Conservation (phyloP, 2,888 invertebrate genomes). For the Dolichomitus sp. region DNA sequence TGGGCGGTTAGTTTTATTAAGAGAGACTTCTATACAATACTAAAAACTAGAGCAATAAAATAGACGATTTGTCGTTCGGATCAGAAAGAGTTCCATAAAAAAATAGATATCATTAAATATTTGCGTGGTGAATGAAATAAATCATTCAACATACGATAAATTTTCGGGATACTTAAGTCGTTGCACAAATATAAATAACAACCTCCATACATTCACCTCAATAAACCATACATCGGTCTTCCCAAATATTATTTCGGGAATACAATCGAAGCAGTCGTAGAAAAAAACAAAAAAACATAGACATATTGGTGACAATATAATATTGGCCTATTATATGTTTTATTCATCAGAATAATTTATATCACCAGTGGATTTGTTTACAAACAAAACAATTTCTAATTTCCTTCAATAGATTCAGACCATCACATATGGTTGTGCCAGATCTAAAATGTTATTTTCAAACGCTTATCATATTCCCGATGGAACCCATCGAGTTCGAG, state of each 20-base stretch:
- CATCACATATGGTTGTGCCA: neutral
- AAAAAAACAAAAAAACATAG: neutral
- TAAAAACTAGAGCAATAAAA: neutral
- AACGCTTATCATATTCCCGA: neutral
- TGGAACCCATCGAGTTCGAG: neutral
- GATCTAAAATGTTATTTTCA: neutral
- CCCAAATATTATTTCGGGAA: neutral
- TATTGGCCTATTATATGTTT: neutral
- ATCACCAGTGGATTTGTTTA: neutral
- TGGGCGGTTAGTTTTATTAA: conserved; percentile 10
- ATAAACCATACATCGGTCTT: neutral
- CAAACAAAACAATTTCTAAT: neutral
- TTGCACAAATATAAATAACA: neutral
- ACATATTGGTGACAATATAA: neutral
- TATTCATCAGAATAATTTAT: neutral
- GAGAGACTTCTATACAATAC: neutral
- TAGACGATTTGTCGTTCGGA: neutral
- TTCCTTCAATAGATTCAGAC: neutral
- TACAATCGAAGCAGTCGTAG: neutral
- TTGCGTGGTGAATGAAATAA: neutral
- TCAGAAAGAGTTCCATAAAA: neutral
- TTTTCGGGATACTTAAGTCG: neutral
- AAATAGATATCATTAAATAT: neutral
- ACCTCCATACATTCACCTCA: neutral
- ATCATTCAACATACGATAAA: neutral